Conservation (phyloP, 2,888 invertebrate species). For the Exephanes ischioxanthus region DNA sequence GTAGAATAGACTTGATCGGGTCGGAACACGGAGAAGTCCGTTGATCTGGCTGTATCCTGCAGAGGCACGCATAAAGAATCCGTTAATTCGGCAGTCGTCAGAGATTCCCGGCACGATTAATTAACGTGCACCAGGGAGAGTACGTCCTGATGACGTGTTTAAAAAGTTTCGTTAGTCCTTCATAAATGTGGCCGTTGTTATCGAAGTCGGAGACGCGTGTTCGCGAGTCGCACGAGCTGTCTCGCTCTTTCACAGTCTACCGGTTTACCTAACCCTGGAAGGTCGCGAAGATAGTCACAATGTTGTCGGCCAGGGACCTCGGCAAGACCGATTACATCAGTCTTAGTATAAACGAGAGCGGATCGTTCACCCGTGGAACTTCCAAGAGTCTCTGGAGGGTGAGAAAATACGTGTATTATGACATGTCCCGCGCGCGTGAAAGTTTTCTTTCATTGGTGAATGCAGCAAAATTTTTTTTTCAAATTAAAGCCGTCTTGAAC, state of each 20-base stretch:
- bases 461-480: not conserved
- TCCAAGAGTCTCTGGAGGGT: slow-evolving; percentile 85
- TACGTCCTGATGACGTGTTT: slow-evolving; percentile 2
- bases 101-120: slow-evolving; percentile 6
- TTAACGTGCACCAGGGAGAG: not conserved
- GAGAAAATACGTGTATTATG: slow-evolving; percentile 58
- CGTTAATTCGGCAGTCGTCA: not conserved
- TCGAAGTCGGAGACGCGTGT: not conserved
- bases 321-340: slow-evolving; percentile 81
- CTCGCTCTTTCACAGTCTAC: slow-evolving; percentile 1
- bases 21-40: not conserved
- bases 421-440: not conserved
- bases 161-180: not conserved
- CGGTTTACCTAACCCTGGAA: slow-evolving; percentile 12
- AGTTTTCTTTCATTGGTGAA: not conserved
- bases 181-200: slow-evolving; percentile 36
- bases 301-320: slow-evolving; percentile 79
- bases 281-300: slow-evolving; percentile 47
- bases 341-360: slow-evolving; percentile 81
- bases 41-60: not conserved
- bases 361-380: slow-evolving; percentile 71
- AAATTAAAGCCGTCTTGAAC: not conserved
- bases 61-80: not conserved
- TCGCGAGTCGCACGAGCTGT: slow-evolving; percentile 19
- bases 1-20: not conserved